A percentile compares a stretch with the other conserved stretches of the same genome.
These are phyloP conservation scores for Ifrita kowaldi DNA, from an alignment of 2,113 vertebrate species.

Conservation along the genomic window DNA sequence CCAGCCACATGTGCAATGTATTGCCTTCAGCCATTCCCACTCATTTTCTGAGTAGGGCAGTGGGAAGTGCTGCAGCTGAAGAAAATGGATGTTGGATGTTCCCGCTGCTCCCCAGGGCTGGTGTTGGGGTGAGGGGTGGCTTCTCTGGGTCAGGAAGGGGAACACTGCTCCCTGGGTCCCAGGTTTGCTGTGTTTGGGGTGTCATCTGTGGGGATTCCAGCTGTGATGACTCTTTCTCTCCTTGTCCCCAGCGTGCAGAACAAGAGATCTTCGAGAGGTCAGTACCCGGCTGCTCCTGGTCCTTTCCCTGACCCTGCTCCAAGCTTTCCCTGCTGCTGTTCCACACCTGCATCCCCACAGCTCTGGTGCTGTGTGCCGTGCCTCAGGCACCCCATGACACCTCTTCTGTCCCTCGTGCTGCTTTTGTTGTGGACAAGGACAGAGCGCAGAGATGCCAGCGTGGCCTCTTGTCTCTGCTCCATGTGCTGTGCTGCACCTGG, in stretches of 20 bases:
- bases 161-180: background rate
- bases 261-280: conserved; percentile 75
- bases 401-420: background rate
- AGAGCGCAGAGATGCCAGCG: rapidly evolving
- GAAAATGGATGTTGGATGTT: background rate
- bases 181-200: background rate
- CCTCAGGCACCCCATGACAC: background rate
- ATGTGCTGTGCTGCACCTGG: background rate
- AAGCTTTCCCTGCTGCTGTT: background rate
- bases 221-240: conserved; percentile 27
- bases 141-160: background rate
- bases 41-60: background rate
- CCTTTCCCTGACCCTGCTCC: background rate
- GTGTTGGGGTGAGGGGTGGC: background rate
- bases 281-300: background rate
- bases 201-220: background rate
- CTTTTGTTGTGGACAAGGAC: background rate
- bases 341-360: background rate
- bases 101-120: background rate
- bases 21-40: background rate
- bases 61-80: background rate
- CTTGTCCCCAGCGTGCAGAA: conserved; percentile 67
- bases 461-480: background rate
- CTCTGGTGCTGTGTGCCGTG: background rate
- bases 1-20: background rate